Conservation (phyloP, 2,888 invertebrate genomes). For the Thalpophila matura region DNA sequence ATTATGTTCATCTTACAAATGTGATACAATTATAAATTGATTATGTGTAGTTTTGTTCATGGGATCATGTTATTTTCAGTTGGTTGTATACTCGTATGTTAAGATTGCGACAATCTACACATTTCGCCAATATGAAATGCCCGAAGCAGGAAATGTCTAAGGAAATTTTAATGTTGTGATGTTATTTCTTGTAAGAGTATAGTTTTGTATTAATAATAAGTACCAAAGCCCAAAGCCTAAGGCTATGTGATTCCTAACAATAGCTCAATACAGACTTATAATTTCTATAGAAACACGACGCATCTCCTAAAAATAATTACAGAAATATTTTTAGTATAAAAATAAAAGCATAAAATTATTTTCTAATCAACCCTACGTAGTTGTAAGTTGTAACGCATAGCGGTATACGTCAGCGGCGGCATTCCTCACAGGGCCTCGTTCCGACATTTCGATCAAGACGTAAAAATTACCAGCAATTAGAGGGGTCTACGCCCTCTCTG, state of each 20-base stretch:
- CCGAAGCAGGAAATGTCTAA: no score
- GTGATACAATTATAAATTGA: not conserved
- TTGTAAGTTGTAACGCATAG: constrained; percentile 25
- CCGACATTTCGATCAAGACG: constrained; percentile 76
- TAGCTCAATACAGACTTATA: no score
- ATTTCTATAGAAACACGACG: not conserved
- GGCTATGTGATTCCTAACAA: no score
- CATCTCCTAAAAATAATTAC: not conserved
- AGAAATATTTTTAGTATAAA: not conserved
- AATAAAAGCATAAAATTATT: constrained; percentile 13
- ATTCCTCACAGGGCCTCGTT: constrained; percentile 68
- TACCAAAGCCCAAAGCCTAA: no score
- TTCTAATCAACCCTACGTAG: constrained; percentile 32
- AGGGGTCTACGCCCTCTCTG: constrained; percentile 70
- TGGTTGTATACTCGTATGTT: not conserved
- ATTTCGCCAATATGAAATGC: no score
- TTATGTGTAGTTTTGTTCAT: not conserved
- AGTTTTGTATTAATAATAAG: no score
- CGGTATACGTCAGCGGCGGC: constrained; percentile 56
- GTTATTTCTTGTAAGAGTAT: no score
- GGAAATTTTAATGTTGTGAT: no score
- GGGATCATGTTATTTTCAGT: not conserved
- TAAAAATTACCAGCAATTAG: constrained; percentile 85
- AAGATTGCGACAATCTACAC: no score
- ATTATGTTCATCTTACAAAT: constrained; percentile 8